Conservation (phyloP, 2,888 invertebrate species). For the Oxytorus armatus region DNA sequence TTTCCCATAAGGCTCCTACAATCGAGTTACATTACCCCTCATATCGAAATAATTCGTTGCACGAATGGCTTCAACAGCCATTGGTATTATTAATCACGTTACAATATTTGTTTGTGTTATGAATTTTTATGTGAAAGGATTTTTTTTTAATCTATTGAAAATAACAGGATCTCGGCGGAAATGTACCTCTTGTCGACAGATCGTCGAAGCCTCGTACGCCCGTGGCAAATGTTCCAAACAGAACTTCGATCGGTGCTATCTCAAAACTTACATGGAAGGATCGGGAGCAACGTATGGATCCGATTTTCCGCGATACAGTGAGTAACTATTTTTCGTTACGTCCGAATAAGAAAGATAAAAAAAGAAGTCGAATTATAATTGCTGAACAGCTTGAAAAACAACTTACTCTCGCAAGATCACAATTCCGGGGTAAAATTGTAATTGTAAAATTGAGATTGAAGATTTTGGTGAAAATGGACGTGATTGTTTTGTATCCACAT, state of each 20-base stretch:
- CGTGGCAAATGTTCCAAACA: slow-evolving; percentile 52
- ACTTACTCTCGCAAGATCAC: no score
- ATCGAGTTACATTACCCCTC: no score
- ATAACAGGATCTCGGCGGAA: slow-evolving; percentile 74
- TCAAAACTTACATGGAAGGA: slow-evolving; percentile 74
- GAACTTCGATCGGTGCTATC: slow-evolving; percentile 65
- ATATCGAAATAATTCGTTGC: no score
- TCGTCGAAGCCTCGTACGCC: slow-evolving; percentile 77
- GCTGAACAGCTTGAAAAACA: no score
- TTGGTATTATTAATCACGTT: neutral
- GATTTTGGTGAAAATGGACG: no score
- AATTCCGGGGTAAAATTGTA: no score
- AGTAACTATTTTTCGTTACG: slow-evolving; percentile 61
- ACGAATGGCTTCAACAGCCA: neutral
- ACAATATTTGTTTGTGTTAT: neutral
- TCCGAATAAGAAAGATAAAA: neutral
- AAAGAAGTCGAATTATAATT: no score
- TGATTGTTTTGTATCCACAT: no score
- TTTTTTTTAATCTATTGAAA: slow-evolving; percentile 15
- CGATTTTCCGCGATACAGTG: slow-evolving; percentile 78
- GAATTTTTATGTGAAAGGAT: slow-evolving; percentile 3
- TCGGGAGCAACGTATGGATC: slow-evolving; percentile 80
- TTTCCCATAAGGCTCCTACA: no score
- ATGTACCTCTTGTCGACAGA: slow-evolving; percentile 79
- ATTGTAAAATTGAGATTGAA: no score